phyloP scores from a whole-genome alignment of 2,888 invertebrate species.

The Dicranocentrus wangi region DNA sequence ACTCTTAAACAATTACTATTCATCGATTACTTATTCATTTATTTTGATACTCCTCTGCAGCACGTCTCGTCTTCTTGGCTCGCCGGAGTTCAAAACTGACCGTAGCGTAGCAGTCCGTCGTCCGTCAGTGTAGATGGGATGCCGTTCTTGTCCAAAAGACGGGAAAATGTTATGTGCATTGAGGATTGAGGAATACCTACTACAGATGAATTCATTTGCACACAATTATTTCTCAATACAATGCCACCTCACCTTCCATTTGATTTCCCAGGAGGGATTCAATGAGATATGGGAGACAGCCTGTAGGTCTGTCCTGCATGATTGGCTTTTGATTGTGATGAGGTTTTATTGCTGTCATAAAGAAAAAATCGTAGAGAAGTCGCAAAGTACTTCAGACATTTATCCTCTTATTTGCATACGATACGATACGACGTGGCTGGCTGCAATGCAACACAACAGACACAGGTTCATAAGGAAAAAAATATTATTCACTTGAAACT shows the following conservation, averaged over 20 bases:
- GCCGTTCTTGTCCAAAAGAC: too few relatives aligned
- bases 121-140: too few relatives aligned
- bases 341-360: constrained; percentile 55
- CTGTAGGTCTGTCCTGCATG: constrained; percentile 14
- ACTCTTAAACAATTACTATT: constrained; percentile 3
- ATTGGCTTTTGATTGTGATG: constrained; percentile 46
- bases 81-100: too few relatives aligned
- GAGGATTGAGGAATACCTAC: constrained; percentile 6
- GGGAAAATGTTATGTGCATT: neutral
- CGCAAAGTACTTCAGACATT: constrained; percentile 27
- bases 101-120: too few relatives aligned
- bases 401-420: constrained; percentile 28
- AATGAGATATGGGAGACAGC: neutral
- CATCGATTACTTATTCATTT: constrained; percentile 22
- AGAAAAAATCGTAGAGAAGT: constrained; percentile 28
- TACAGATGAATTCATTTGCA: constrained; percentile 33
- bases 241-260: constrained; percentile 25
- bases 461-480: too few relatives aligned
- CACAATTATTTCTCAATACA: constrained; percentile 44
- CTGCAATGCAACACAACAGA: too few relatives aligned
- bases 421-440: neutral
- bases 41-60: constrained; percentile 2
- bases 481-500: too few relatives aligned
- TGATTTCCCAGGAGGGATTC: constrained; percentile 9
- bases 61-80: neutral